Percentiles rank a stretch among this genome's conserved stretches.
Conservation (phyloP, 1,140 invertebrate genomes). For the Stegodyphus mimosarum region DNA sequence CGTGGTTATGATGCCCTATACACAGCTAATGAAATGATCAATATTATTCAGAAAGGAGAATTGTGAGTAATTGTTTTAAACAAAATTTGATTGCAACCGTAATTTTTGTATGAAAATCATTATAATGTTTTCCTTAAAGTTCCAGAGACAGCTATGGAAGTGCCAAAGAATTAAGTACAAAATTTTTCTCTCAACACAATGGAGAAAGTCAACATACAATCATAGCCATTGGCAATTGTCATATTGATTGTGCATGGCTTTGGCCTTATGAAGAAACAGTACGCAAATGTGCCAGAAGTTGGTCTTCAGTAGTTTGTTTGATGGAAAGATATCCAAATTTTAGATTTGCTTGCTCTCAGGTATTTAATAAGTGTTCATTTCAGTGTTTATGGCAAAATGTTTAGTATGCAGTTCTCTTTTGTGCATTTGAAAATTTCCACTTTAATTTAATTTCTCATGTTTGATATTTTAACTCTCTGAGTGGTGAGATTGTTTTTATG, state of each 20-base stretch:
- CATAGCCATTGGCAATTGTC: slow-evolving; percentile 73
- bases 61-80: slow-evolving; percentile 30
- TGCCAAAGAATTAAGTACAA: slow-evolving; percentile 67
- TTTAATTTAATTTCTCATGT: too few relatives aligned
- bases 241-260: slow-evolving; percentile 74
- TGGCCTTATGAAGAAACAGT: slow-evolving; percentile 74
- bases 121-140: slow-evolving; percentile 62
- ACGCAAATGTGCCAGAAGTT: slow-evolving; percentile 72
- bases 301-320: slow-evolving; percentile 69
- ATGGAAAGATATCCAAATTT: slow-evolving; percentile 72
- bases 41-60: slow-evolving; percentile 64
- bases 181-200: slow-evolving; percentile 70
- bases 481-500: too few relatives aligned
- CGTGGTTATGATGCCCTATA: slow-evolving; percentile 71
- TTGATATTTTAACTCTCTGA: too few relatives aligned
- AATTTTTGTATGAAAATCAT: slow-evolving; percentile 2
- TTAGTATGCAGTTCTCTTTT: too few relatives aligned
- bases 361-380: slow-evolving; percentile 56
- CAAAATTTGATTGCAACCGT: neutral
- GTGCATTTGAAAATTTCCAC: too few relatives aligned
- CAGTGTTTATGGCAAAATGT: too few relatives aligned
- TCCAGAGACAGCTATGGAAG: slow-evolving; percentile 55
- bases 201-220: slow-evolving; percentile 70
- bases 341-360: slow-evolving; percentile 72
- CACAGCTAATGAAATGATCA: slow-evolving; percentile 72